phyloP scores from a whole-genome alignment of 2,888 invertebrate genomes.

The Pseudococcus longispinus region DNA sequence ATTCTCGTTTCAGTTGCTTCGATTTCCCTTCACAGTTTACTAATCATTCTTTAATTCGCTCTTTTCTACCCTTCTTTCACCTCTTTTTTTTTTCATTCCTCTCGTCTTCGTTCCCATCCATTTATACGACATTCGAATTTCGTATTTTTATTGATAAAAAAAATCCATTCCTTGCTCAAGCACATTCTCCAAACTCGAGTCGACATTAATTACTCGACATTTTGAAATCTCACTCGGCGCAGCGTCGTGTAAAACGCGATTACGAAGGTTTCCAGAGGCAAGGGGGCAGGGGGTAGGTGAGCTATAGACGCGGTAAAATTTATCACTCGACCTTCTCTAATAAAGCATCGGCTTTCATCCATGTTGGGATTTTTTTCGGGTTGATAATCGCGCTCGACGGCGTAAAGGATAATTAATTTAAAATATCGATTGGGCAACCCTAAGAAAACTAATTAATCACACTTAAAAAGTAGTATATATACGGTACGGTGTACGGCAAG shows the following conservation, averaged over 20 bases:
- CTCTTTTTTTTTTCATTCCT: no score
- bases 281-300: not conserved
- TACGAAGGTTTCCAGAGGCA: not conserved
- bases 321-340: conserved; percentile 31
- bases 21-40: no score
- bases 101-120: no score
- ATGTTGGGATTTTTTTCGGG: conserved; percentile 9
- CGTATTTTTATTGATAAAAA: no score
- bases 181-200: not conserved
- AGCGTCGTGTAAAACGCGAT: not conserved
- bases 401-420: conserved; percentile 30
- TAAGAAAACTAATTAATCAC: conserved; percentile 37
- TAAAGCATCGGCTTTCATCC: conserved; percentile 7
- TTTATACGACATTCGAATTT: no score
- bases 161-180: not conserved
- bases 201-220: not conserved
- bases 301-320: not conserved
- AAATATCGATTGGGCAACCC: conserved; percentile 35
- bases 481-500: not conserved
- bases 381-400: conserved; percentile 32
- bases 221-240: not conserved
- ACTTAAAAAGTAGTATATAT: not conserved
- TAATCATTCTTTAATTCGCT: no score
- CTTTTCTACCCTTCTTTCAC: no score
- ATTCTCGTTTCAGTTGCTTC: no score